phyloP scores from a whole-genome alignment of 2,888 invertebrate genomes.

The Zaprionus obscuricornis region DNA sequence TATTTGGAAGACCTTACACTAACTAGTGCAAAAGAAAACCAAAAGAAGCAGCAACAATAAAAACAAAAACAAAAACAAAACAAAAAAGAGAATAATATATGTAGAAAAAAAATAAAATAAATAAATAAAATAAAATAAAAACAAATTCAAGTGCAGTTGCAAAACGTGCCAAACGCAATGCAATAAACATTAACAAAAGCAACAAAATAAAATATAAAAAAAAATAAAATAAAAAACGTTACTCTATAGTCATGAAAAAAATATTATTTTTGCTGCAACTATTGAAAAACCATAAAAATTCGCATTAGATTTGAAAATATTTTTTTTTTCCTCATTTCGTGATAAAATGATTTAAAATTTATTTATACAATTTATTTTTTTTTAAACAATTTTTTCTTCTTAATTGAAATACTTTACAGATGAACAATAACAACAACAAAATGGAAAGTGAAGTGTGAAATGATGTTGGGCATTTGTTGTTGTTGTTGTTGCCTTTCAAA shows the following conservation, averaged over 20 bases:
- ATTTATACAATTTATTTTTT: conserved; percentile 26
- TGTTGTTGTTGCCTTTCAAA: conserved; percentile 57
- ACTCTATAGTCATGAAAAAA: conserved; percentile 32
- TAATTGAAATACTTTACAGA: conserved; percentile 37
- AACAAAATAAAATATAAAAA: conserved; percentile 13
- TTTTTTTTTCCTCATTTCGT: conserved; percentile 37
- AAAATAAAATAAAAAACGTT: conserved; percentile 1
- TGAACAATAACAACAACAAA: conserved; percentile 33
- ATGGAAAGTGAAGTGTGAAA: conserved; percentile 60
- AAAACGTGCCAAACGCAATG: conserved; percentile 49
- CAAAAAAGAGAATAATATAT: neutral
- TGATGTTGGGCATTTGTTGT: conserved; percentile 32
- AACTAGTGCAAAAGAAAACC: too few relatives aligned
- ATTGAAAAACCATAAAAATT: conserved; percentile 6
- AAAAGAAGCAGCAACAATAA: too few relatives aligned
- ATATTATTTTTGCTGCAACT: conserved; percentile 26
- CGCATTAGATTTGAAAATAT: conserved; percentile 27
- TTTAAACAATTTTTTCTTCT: conserved; percentile 26
- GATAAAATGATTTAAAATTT: conserved; percentile 46
- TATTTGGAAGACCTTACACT: conserved; percentile 28
- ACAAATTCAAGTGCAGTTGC: conserved; percentile 40
- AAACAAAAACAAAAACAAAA: conserved; percentile 18
- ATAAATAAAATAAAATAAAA: conserved; percentile 3
- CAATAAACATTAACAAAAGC: conserved; percentile 19
- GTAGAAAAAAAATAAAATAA: neutral